These are phyloP conservation scores for Umimayanthus chanpuru DNA, from an alignment of 92 coral and sea anemone genomes.

Conservation along the genomic window DNA sequence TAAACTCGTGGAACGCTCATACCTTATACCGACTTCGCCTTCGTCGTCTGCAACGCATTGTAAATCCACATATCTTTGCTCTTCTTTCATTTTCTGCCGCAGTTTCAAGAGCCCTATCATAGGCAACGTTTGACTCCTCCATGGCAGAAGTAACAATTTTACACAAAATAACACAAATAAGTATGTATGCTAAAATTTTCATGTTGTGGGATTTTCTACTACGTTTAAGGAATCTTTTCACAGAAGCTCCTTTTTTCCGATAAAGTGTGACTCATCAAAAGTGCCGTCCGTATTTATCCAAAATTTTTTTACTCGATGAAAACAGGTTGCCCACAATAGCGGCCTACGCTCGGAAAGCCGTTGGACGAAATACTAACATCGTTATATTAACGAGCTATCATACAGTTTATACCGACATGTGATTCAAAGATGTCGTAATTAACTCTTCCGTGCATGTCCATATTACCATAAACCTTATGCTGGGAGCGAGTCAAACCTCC, in stretches of 20 bases:
- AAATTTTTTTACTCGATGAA: background rate
- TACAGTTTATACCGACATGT: too few relatives aligned
- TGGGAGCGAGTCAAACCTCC: background rate
- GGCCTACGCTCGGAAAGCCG: background rate
- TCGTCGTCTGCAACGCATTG: constrained; percentile 28
- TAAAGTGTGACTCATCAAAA: background rate
- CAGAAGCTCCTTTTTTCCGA: background rate
- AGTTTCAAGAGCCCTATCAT: background rate
- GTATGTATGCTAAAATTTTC: background rate
- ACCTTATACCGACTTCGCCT: constrained; percentile 7
- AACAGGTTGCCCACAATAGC: background rate
- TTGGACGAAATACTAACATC: background rate
- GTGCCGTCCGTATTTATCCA: background rate
- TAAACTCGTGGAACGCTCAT: background rate
- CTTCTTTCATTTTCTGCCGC: background rate
- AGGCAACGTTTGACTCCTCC: background rate
- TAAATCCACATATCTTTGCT: background rate
- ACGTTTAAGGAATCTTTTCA: background rate
- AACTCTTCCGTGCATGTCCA: background rate
- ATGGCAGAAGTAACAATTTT: background rate
- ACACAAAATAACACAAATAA: background rate
- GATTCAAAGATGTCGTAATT: background rate
- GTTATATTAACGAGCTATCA: background rate
- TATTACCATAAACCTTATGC: background rate
- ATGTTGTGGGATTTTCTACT: background rate